phyloP scores from a whole-genome alignment of 2,797 vertebrate genomes.

The Nasua narica region DNA sequence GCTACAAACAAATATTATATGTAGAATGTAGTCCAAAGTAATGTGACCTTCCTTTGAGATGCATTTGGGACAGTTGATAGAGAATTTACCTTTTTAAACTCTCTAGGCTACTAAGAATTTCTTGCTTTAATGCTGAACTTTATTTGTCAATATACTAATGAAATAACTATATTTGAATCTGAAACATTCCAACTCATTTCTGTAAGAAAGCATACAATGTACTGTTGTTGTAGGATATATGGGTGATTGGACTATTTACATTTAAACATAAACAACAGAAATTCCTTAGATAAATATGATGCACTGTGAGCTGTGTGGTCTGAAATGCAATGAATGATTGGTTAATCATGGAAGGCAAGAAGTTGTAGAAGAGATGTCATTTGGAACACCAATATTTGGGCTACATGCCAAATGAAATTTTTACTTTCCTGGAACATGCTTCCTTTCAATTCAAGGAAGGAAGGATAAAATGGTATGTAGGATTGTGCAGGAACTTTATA shows the following conservation, averaged over 20 bases:
- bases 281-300: not conserved
- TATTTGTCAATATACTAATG: not conserved
- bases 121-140: not conserved
- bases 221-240: not conserved
- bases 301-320: not conserved
- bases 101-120: not conserved
- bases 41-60: not conserved
- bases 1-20: not conserved
- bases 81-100: not conserved
- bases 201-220: not conserved
- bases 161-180: not conserved
- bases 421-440: not conserved
- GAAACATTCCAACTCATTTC: not conserved
- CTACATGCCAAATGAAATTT: not conserved
- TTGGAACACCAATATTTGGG: not conserved
- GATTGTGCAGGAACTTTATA: not conserved
- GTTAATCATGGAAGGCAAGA: not conserved
- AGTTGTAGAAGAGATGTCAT: not conserved
- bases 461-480: not conserved
- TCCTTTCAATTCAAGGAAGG: conserved; percentile 36
- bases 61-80: not conserved
- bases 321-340: not conserved
- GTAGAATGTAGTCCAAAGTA: not conserved
- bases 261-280: not conserved
- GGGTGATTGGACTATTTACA: not conserved